phyloP scores from a whole-genome alignment of 2,797 vertebrate species.

The Epinephelus coioides region DNA sequence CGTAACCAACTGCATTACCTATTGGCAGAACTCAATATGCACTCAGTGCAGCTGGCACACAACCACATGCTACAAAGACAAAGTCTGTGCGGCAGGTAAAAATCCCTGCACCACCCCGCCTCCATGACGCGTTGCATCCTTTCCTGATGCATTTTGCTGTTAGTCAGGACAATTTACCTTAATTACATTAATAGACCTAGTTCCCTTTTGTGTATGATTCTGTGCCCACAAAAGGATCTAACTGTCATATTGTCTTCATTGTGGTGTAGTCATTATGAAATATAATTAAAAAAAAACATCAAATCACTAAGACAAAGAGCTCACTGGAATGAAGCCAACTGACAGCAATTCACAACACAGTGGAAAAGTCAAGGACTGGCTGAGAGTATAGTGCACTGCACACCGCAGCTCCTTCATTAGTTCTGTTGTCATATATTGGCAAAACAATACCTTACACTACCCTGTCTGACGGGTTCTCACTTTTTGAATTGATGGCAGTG shows the following conservation, averaged over 20 bases:
- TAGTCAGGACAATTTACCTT: neutral
- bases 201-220: neutral
- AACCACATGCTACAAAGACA: no score
- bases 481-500: neutral
- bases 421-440: neutral
- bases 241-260: constrained; percentile 20
- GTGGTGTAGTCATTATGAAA: constrained; percentile 12
- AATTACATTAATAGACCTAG: neutral
- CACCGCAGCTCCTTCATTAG: constrained; percentile 9
- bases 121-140: no score
- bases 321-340: constrained; percentile 25
- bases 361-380: constrained; percentile 29
- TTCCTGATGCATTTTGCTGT: no score
- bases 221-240: constrained; percentile 7
- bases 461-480: neutral
- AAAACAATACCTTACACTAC: neutral
- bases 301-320: constrained; percentile 28
- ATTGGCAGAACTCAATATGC: no score
- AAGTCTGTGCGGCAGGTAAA: no score
- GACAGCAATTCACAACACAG: constrained; percentile 42
- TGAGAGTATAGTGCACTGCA: constrained; percentile 5
- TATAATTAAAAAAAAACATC: constrained; percentile 25
- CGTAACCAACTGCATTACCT: no score
- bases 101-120: no score
- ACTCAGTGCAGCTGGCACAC: no score